Conservation (phyloP, 2,797 vertebrate species). For the Molossus alvarezi region DNA sequence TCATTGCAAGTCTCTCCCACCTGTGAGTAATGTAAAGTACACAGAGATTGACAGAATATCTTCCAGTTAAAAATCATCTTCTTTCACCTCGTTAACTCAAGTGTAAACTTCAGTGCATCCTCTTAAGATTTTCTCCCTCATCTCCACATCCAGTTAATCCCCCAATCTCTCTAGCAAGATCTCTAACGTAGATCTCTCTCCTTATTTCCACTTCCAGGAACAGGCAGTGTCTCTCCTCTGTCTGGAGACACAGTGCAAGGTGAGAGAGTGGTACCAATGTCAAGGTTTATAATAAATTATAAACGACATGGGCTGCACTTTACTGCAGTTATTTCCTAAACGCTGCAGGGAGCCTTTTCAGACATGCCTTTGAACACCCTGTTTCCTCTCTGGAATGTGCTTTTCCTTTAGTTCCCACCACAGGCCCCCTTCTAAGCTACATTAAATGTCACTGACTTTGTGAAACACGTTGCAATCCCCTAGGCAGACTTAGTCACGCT, state of each 20-base stretch:
- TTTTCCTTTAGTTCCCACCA: neutral
- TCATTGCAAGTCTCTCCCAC: neutral
- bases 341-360: neutral
- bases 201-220: neutral
- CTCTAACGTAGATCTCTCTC: neutral
- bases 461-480: neutral
- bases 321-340: neutral
- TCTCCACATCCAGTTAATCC: neutral
- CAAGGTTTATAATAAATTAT: neutral
- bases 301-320: neutral
- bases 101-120: neutral
- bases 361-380: neutral
- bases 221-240: neutral
- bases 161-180: neutral
- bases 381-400: neutral
- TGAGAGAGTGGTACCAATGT: neutral
- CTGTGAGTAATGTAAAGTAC: neutral
- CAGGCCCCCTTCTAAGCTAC: neutral
- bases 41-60: neutral
- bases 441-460: neutral
- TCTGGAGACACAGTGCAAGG: neutral
- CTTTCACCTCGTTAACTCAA: neutral
- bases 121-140: neutral
- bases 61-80: neutral
- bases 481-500: neutral